These are phyloP conservation scores for Drosophila colorata DNA, from an alignment of 2,888 invertebrate genomes.

Conservation along the genomic window DNA sequence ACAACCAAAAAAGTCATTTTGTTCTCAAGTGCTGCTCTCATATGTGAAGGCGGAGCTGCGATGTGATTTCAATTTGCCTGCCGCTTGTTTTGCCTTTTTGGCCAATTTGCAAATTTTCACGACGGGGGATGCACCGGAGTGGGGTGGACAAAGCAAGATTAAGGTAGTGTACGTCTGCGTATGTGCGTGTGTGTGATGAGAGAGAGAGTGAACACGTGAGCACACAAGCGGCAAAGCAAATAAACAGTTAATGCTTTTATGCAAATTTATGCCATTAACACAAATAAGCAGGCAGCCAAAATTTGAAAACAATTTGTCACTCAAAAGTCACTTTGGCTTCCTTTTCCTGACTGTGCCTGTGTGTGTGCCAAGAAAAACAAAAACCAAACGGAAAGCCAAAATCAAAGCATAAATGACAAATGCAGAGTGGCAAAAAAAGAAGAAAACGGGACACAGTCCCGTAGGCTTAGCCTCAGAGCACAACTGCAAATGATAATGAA, in stretches of 20 bases:
- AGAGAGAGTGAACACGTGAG: conserved; percentile 10
- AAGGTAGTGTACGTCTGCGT: conserved; percentile 37
- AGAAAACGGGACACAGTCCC: conserved; percentile 15
- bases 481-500: conserved; percentile 67
- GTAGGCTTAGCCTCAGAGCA: conserved; percentile 28
- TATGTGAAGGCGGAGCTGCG: conserved; percentile 55
- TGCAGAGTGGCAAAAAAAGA: conserved; percentile 47
- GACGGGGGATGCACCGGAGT: conserved; percentile 32
- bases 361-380: conserved; percentile 29
- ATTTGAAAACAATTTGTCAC: conserved; percentile 82
- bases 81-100: conserved; percentile 62
- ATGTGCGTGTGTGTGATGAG: background rate
- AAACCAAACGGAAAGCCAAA: conserved; percentile 51
- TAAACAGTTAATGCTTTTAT: conserved; percentile 83
- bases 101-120: conserved; percentile 79
- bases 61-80: conserved; percentile 72
- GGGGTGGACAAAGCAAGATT: conserved; percentile 36
- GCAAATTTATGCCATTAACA: conserved; percentile 82
- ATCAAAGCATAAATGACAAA: conserved; percentile 75
- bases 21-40: conserved; percentile 50
- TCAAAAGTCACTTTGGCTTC: conserved; percentile 78
- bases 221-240: conserved; percentile 74
- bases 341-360: conserved; percentile 36
- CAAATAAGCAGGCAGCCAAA: conserved; percentile 76
- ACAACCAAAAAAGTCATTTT: conserved; percentile 60